Evolutionary conservation across 2,797 vertebrate genomes (phyloP).

Genomic region (Pangasius krempfi): DNA sequence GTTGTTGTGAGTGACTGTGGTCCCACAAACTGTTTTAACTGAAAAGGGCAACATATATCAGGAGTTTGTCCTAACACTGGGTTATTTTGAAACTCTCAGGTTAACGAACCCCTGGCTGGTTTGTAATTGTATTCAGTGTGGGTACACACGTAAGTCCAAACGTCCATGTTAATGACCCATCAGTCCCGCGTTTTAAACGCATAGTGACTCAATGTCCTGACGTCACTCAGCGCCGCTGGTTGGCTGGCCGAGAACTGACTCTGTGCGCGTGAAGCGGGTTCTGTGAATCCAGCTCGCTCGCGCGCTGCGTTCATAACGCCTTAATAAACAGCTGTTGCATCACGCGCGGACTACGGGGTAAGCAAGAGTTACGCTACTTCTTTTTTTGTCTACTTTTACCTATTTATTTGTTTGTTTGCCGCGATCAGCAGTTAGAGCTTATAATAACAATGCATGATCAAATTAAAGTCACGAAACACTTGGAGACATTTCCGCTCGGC

Average conservation of each 20-base stretch:
- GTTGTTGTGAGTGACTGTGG: neutral
- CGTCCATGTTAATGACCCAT: neutral
- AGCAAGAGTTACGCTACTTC: conserved; percentile 50
- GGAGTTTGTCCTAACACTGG: neutral
- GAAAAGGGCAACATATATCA: neutral
- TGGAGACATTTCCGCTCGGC: neutral
- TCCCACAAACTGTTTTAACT: neutral
- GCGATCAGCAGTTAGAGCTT: neutral
- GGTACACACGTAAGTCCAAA: too few species aligned
- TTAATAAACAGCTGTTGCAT: conserved; percentile 70
- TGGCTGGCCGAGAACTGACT: conserved; percentile 83
- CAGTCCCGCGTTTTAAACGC: conserved; percentile 57
- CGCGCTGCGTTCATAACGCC: conserved; percentile 54
- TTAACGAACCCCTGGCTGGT: neutral
- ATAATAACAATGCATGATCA: neutral
- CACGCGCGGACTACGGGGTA: conserved; percentile 63
- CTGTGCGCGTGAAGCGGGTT: conserved; percentile 88
- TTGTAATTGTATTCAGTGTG: neutral
- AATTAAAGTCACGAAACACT: conserved; percentile 12
- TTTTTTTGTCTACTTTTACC: neutral
- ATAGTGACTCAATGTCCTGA: conserved; percentile 76
- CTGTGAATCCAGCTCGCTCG: conserved; percentile 78
- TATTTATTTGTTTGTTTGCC: neutral
- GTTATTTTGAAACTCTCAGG: neutral
- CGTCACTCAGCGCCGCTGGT: conserved; percentile 80